A percentile compares a stretch with the other conserved stretches of the same genome.
phyloP scores from a whole-genome alignment of 2,113 vertebrate genomes.

The Mus pahari region DNA sequence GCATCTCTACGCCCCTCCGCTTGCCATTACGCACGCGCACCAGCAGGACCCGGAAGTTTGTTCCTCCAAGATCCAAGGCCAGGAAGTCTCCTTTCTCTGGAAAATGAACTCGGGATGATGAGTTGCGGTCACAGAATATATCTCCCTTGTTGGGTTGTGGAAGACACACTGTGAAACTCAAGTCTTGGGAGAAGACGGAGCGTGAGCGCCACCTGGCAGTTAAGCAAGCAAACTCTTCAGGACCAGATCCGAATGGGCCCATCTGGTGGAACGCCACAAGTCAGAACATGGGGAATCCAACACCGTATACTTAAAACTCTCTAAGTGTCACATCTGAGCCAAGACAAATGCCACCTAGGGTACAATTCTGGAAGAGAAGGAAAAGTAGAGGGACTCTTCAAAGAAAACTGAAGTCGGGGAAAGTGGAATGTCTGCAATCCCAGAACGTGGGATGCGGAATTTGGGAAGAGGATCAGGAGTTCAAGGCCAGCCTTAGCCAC shows the following conservation, averaged over 20 bases:
- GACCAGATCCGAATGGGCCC: background rate
- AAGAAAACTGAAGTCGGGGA: background rate
- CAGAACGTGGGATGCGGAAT: background rate
- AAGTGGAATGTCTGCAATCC: background rate
- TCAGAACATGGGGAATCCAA: background rate
- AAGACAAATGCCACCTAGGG: background rate
- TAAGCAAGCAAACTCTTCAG: background rate
- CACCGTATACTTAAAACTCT: background rate
- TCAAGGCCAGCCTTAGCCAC: background rate
- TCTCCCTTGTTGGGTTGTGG: background rate
- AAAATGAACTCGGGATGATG: slow-evolving; percentile 47
- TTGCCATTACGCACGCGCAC: slow-evolving; percentile 92
- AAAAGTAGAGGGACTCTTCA: background rate
- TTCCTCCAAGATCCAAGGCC: slow-evolving; percentile 96
- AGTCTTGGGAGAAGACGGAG: too few relatives aligned
- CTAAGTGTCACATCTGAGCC: background rate
- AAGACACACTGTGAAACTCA: background rate
- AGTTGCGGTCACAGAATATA: background rate
- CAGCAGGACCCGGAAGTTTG: slow-evolving; percentile 96
- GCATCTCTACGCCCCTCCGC: slow-evolving; percentile 93
- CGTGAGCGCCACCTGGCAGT: background rate
- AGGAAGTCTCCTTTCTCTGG: slow-evolving; percentile 96
- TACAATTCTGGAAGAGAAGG: background rate
- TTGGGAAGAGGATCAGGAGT: background rate
- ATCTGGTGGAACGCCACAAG: accelerated